Conservation (phyloP, 2,888 invertebrate genomes). For the Dorcus hopei region DNA sequence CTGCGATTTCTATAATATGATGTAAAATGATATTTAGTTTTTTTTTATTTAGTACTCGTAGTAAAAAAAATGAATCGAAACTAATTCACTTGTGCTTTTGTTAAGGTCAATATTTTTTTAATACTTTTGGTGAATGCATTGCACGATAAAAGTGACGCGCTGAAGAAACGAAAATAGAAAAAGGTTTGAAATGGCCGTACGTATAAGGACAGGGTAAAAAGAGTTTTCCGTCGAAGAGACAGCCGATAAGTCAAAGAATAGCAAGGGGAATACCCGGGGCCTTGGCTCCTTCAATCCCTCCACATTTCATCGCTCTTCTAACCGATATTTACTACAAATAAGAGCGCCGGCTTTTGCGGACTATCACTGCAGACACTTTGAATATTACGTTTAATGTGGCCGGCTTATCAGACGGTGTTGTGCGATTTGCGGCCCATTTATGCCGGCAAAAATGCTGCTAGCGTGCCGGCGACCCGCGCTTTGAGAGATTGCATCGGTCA, state of each 20-base stretch:
- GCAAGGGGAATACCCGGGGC: neutral
- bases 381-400: slow-evolving; percentile 27
- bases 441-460: slow-evolving; percentile 14
- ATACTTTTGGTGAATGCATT: too few relatives aligned
- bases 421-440: slow-evolving; percentile 24
- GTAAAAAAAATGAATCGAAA: too few relatives aligned
- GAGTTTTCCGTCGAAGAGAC: neutral
- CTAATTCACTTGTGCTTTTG: too few relatives aligned
- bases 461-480: slow-evolving; percentile 1
- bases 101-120: too few relatives aligned
- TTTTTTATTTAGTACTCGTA: too few relatives aligned
- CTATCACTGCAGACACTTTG: slow-evolving; percentile 25
- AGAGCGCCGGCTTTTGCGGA: slow-evolving; percentile 18
- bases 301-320: slow-evolving; percentile 10
- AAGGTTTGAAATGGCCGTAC: too few relatives aligned
- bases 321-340: slow-evolving; percentile 31
- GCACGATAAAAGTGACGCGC: too few relatives aligned
- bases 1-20: too few relatives aligned
- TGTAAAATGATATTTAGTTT: too few relatives aligned
- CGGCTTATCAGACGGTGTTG: slow-evolving; percentile 24
- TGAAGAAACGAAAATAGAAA: too few relatives aligned
- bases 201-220: too few relatives aligned
- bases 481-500: slow-evolving; percentile 12
- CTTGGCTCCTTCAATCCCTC: neutral
- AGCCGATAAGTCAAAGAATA: neutral